Conservation (phyloP, 2,113 vertebrate species). For the Bubo bubo region DNA sequence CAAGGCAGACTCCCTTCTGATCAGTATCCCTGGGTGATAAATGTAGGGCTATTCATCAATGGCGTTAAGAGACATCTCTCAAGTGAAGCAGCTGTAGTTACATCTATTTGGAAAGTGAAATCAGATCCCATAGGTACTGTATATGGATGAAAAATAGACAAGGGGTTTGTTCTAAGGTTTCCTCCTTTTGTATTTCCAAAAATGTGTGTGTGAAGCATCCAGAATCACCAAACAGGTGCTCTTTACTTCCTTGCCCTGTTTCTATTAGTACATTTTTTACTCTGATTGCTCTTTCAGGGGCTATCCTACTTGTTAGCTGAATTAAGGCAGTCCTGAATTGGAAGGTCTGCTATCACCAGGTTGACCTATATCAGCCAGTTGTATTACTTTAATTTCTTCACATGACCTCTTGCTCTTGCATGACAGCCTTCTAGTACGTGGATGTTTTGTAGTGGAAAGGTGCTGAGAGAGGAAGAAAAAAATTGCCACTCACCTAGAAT, state of each 20-base stretch:
- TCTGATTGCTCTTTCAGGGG: not conserved
- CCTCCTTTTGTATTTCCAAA: not conserved
- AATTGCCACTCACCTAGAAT: conserved; percentile 49
- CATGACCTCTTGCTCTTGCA: conserved; percentile 42
- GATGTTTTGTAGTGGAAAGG: conserved; percentile 39
- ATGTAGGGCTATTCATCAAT: conserved; percentile 42
- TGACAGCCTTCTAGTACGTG: conserved; percentile 18
- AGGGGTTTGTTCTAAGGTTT: not conserved
- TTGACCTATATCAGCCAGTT: conserved; percentile 22
- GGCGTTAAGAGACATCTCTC: not conserved
- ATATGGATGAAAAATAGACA: conserved; percentile 21
- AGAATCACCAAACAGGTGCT: not conserved
- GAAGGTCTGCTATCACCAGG: not conserved
- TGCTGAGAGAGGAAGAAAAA: conserved; percentile 34
- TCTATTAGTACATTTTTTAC: not conserved
- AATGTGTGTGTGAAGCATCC: not conserved
- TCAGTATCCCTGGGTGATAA: not conserved
- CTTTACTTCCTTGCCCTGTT: not conserved
- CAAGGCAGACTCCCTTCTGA: conserved; percentile 13
- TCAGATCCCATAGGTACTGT: conserved; percentile 19
- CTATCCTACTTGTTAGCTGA: not conserved
- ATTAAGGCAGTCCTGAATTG: conserved; percentile 20
- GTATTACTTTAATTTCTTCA: conserved; percentile 70
- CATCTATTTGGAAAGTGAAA: conserved; percentile 54
- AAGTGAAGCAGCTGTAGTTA: conserved; percentile 41